These are phyloP conservation scores for Seriola quinqueradiata DNA, from an alignment of 2,113 vertebrate genomes.

Conservation along the genomic window DNA sequence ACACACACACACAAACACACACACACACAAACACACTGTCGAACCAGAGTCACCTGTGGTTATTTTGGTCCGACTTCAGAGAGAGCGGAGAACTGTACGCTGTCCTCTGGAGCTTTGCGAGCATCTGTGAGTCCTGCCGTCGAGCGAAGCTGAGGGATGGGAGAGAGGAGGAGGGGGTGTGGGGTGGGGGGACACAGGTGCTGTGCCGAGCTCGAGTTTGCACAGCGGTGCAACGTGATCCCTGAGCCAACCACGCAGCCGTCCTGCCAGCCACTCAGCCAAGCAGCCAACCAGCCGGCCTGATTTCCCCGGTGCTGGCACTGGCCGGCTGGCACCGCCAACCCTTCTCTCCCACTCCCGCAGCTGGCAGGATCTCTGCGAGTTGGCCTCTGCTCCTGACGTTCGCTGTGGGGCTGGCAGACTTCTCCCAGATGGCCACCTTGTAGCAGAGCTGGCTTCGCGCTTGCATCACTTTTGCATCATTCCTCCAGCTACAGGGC, in stretches of 20 bases:
- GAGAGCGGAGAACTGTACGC: conserved; percentile 44
- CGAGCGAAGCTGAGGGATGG: conserved; percentile 30
- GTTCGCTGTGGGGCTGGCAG: conserved; percentile 61
- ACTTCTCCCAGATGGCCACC: conserved; percentile 68
- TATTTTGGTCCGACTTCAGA: conserved; percentile 78
- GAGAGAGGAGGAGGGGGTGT: neutral
- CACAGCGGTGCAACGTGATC: conserved; percentile 69
- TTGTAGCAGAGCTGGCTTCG: conserved; percentile 58
- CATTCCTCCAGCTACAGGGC: conserved; percentile 43
- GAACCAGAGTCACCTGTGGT: conserved; percentile 71
- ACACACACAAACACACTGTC: too few relatives aligned
- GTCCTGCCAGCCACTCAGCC: conserved; percentile 62
- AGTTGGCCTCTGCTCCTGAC: conserved; percentile 60
- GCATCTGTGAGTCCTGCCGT: conserved; percentile 71
- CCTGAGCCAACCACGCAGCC: conserved; percentile 57
- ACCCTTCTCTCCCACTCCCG: conserved; percentile 37
- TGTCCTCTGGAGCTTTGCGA: conserved; percentile 71
- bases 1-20: too few relatives aligned
- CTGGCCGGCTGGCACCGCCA: conserved; percentile 45
- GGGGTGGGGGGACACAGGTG: conserved; percentile 63
- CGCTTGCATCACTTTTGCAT: conserved; percentile 69
- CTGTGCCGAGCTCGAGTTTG: conserved; percentile 62
- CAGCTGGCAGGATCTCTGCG: conserved; percentile 65
- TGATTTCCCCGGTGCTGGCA: conserved; percentile 66
- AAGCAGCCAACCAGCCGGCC: conserved; percentile 54